Percentiles rank a stretch among this genome's conserved stretches.
phyloP scores from a whole-genome alignment of 2,888 invertebrate species.

The Hemaris fuciformis region DNA sequence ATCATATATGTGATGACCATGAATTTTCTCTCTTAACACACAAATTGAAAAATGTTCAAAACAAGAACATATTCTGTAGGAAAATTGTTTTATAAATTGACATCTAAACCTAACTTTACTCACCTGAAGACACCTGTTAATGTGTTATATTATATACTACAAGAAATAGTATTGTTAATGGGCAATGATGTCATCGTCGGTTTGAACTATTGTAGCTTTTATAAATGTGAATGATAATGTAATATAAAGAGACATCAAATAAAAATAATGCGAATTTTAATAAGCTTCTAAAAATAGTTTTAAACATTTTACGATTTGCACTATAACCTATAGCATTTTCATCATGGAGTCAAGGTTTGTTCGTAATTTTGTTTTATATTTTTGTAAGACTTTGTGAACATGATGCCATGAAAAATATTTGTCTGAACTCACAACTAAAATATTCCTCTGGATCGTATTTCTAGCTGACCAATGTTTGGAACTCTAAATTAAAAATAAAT shows the following conservation, averaged over 20 bases:
- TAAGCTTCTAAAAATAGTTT: background rate
- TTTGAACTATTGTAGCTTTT: background rate
- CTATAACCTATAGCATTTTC: background rate
- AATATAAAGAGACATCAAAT: background rate
- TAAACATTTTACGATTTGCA: background rate
- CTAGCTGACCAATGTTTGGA: too few species aligned
- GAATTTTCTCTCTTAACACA: too few species aligned
- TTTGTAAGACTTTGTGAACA: background rate
- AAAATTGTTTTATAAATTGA: too few species aligned
- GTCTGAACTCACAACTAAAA: background rate
- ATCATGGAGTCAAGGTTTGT: constrained; percentile 7
- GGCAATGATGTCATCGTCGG: background rate
- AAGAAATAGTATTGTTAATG: background rate
- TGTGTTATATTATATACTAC: background rate
- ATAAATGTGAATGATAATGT: background rate
- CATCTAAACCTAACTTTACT: background rate
- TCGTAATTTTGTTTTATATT: background rate
- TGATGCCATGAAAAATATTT: background rate
- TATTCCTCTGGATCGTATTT: too few species aligned
- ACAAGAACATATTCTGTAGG: too few species aligned
- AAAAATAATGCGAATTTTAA: background rate
- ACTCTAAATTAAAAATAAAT: too few species aligned
- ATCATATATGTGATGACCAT: too few species aligned
- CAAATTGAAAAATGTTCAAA: too few species aligned
- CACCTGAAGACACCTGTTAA: background rate